Base-by-base conservation (phyloP, 2,113 vertebrate genomes). In the Podarcis muralis region DNA sequence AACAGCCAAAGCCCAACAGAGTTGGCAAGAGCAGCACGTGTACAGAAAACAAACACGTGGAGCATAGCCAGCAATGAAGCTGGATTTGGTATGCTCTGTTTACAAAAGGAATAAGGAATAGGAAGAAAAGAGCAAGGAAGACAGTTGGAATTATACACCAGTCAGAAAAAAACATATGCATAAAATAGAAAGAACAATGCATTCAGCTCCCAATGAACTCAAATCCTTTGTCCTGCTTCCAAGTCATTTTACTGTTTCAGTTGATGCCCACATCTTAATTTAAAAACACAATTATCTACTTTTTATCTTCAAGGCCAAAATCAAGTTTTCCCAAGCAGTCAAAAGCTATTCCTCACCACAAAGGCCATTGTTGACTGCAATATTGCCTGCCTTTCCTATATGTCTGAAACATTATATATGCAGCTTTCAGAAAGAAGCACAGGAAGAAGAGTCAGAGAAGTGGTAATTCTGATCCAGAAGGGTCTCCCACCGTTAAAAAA, bases 11-110 rank as follows among this genome's bases (percentile, higher is more conserved):
- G 92, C 37, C 81, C 92, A 92, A 95, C 79, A 0, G 92, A 88
- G 81, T 87, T 92, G 92, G 94, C 91, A 81, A 94, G 92, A 80
- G 86, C 90, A 25, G 92, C 16, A 16, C 93, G 92, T 37, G 87
- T 91, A 95, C 1, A 88, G 94, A 96, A 97, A 96, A 95, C 95
- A 97, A 96, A 97, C 95, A 95, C 81, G 2, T 90, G 94, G 95
- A 94, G 69, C 75, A 81, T 22, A 72, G 93, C 97, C 96, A 97
- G 95, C 95, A 94, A 90, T 87, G 93, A 92, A 87, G 93, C 43
- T 15, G 93, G 91, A 89, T 91, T 92, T 95, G 93, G 94, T 94
- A 92, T 81, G 81, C 18, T 1, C 91, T 92, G 89, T 78, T 93
- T 95, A 95, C 32, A 91, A 90, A 88, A 90, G 40, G 83, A 93